These are phyloP conservation scores for Xestia ashworthii DNA, from an alignment of 2,888 invertebrate species.

Conservation along the genomic window DNA sequence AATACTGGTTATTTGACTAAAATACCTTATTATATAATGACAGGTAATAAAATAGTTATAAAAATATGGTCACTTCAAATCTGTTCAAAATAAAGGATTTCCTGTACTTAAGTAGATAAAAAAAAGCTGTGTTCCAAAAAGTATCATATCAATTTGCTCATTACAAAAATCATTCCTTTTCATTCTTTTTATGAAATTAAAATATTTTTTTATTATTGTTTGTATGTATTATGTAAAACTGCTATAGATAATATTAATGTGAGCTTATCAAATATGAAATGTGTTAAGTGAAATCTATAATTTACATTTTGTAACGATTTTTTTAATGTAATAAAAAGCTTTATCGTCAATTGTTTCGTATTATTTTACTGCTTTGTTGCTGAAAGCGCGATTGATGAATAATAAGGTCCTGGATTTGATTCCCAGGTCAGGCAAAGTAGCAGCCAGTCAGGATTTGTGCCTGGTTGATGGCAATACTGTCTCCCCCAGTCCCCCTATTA, in stretches of 20 bases:
- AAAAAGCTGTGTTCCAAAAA: constrained; percentile 32
- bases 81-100: neutral
- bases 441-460: neutral
- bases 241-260: constrained; percentile 35
- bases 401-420: neutral
- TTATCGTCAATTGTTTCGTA: constrained; percentile 46
- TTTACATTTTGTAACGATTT: constrained; percentile 63
- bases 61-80: neutral
- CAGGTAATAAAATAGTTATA: neutral
- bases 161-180: constrained; percentile 54
- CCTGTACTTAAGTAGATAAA: neutral
- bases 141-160: constrained; percentile 43
- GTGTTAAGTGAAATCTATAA: constrained; percentile 47
- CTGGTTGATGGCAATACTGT: neutral
- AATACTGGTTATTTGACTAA: neutral
- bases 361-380: constrained; percentile 1
- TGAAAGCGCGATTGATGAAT: neutral
- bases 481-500: neutral
- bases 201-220: constrained; percentile 18
- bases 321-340: constrained; percentile 66
- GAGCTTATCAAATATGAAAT: constrained; percentile 61
- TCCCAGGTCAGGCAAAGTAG: neutral
- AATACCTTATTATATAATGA: neutral
- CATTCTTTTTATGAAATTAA: constrained; percentile 15
- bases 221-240: constrained; percentile 15